Base-by-base conservation (phyloP, 2,797 vertebrate genomes). In the Chaenodraco wilsoni region DNA sequence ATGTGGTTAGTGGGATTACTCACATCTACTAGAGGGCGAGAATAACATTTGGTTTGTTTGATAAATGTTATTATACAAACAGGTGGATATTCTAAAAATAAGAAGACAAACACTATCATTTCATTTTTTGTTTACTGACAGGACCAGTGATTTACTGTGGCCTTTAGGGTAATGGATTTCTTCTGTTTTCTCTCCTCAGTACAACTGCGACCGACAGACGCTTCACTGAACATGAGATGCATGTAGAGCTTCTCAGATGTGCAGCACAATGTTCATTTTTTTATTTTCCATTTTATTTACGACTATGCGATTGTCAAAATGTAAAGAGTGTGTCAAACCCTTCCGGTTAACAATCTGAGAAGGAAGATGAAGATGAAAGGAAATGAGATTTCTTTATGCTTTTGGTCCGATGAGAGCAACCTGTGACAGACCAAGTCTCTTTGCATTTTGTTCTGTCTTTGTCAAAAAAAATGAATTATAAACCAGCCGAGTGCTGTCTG, bases 241-340 rank as follows among this genome's bases (percentile, higher is more conserved):
- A 50, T 59, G 56, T 52, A 33, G 66, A 83, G 55, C 27, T 56
- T 57, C 75, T 79, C 78, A 65, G 74, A 85, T 78, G 82, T 60
- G 64, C 65, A 82, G 72, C 61, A 41, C 54, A 76, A 71, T 72
- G 45, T 84, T 91, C 78, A 78, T 84, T 90, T 91, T 37, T 90
- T 74, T 75, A 73, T 85, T 87, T 86, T 79, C 55, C 63, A 55
- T 84, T 79, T 80, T 71, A 83, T 78, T 88, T 79, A 67, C 72
- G 64, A 79, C 69, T 74, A 66, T 40, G 57, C 67, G 49, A 65
- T 62, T 79, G 87, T 86, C 72, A 84, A 82, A 83, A 81, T 76
- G 74, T 85, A 85, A 82, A 76, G 77, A 79, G 41, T 62, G 48
- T 70, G 76, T 86, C 78, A 84, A 76, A 78, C 13, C 0, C n/a